A percentile compares a stretch with the other conserved stretches of the same genome.
Conservation (phyloP, 2,888 invertebrate species). For the Leptinotarsa haldemani region DNA sequence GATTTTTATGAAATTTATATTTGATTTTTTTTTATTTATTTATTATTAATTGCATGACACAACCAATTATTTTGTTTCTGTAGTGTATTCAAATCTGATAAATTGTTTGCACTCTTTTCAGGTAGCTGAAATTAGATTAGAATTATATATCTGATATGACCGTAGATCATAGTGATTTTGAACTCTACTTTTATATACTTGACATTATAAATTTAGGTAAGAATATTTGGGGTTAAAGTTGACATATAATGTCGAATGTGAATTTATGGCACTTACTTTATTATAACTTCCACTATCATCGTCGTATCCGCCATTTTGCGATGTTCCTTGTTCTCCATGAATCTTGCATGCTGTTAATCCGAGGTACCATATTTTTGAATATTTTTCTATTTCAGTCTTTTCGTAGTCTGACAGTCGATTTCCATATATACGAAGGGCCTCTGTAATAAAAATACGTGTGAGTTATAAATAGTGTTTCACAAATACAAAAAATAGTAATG, state of each 20-base stretch:
- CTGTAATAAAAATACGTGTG: slow-evolving; percentile 65
- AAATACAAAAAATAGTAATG: background rate
- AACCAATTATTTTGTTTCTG: too few relatives aligned
- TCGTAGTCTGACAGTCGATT: slow-evolving; percentile 90
- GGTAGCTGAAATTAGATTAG: too few relatives aligned
- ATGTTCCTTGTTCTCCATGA: slow-evolving; percentile 81
- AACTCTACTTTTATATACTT: too few relatives aligned
- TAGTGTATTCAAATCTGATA: too few relatives aligned
- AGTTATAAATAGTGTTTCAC: background rate
- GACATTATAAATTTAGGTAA: too few relatives aligned
- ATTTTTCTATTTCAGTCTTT: slow-evolving; percentile 89
- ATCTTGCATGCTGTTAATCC: slow-evolving; percentile 89
- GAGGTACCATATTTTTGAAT: slow-evolving; percentile 94
- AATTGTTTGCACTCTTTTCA: too few relatives aligned
- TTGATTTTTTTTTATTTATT: too few relatives aligned
- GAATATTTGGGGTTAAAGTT: background rate
- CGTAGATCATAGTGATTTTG: too few relatives aligned
- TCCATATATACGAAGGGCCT: slow-evolving; percentile 86
- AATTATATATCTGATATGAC: too few relatives aligned
- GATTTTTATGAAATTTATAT: too few relatives aligned
- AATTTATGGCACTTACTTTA: slow-evolving; percentile 74
- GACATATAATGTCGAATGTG: background rate
- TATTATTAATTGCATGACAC: too few relatives aligned
- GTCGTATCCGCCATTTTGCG: slow-evolving; percentile 89
- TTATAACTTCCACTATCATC: slow-evolving; percentile 95